Conservation (phyloP, 2,113 vertebrate genomes). For the Lepus europaeus region DNA sequence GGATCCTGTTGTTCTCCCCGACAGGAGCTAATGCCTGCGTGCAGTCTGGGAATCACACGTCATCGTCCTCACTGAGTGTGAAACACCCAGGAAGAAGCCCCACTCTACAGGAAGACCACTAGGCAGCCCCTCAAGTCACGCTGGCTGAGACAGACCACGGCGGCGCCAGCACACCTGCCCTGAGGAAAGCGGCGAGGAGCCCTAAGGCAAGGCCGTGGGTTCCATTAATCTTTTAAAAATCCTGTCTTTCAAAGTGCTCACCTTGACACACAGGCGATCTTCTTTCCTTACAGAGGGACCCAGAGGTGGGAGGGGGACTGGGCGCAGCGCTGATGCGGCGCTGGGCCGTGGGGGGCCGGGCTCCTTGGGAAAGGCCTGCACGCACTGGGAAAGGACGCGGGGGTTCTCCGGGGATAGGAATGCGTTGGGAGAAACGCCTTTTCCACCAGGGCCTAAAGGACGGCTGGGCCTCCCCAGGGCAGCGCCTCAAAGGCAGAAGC, state of each 20-base stretch:
- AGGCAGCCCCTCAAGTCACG: background rate
- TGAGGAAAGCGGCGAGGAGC: background rate
- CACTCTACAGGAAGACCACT: background rate
- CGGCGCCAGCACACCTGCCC: background rate
- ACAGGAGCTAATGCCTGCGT: background rate
- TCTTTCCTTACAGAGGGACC: background rate
- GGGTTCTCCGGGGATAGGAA: conserved; percentile 29
- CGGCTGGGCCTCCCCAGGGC: background rate
- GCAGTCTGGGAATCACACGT: background rate
- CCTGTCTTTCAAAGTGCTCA: background rate
- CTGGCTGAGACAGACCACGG: too few species aligned
- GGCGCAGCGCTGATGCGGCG: fast-evolving
- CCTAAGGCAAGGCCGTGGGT: background rate
- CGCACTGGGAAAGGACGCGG: background rate
- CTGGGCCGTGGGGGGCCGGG: background rate
- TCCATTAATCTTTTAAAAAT: background rate
- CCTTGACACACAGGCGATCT: background rate
- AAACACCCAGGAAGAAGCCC: background rate
- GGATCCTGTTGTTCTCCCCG: background rate
- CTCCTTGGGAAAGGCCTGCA: background rate
- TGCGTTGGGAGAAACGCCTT: conserved; percentile 39
- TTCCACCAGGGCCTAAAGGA: background rate
- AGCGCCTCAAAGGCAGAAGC: background rate
- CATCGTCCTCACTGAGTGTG: background rate
- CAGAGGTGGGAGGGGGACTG: background rate